Base-by-base conservation (phyloP, 2,797 vertebrate species). In the Ambastaia sidthimunki region DNA sequence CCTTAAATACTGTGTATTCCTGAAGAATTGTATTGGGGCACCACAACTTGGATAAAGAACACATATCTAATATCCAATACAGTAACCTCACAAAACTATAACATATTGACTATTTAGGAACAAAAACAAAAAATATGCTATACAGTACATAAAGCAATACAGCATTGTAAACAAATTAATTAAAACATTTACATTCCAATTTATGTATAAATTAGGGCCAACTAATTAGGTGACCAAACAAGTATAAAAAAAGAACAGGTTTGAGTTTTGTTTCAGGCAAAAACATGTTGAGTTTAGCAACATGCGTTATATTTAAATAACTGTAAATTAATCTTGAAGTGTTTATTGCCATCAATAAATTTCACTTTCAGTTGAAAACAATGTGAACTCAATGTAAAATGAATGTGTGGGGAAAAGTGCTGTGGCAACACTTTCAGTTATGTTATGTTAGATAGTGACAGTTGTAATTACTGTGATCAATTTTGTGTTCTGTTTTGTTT, bases 1-100 rank as follows among this genome's bases (percentile, higher is more conserved):
- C 10, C 54, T 71, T 19, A 72, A 79, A 79, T 72, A 72, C 69
- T 66, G 18, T 4, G 54, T 41, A 44, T 55, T 71, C 34, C 55
- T 80, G 31, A 80, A 73, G 2, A 65, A 5, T 60, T 34, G 12
- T 6, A 28, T 25, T 65, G 3, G 31, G 25, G 68, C 19, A 65
- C 31, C 44, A 63, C 59, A 21, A 1, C 23, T 34, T 28, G 62
- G 1, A 15, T 44, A 48, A 55, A 19, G 18, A 25, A 71, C 67
- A 74, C 19, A 59, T 28, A 65, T 19, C 47, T 28, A 21, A 71
- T 41, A 71, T 41, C 41, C 67, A 71, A 48, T 41, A 50, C 9
- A 37, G 4, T 7, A 67, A 47, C 5, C 50, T 15, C 2, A 19
- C 15, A 54, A 52, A 7, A 15, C 16, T 2, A 52, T 5, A 18